phyloP scores from a whole-genome alignment of 2,888 invertebrate species.

The Oxystoma pomonae region DNA sequence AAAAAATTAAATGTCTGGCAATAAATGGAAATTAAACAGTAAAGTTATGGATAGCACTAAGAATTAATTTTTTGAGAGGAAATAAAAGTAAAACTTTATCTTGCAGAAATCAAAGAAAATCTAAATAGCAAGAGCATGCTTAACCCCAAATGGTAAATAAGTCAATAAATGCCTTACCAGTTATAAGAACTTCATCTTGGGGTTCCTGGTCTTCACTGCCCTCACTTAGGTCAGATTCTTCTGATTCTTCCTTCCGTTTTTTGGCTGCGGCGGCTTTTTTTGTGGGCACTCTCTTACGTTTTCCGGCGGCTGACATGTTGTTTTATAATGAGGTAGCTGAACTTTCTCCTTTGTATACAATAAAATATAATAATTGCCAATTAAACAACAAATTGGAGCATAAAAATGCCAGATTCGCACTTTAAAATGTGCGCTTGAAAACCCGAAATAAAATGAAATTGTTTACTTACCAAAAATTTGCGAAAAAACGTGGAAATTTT shows the following conservation, averaged over 20 bases:
- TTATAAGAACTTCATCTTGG: slow-evolving; percentile 54
- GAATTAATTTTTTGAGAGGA: too few relatives aligned
- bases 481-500: slow-evolving; percentile 19
- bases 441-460: neutral
- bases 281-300: slow-evolving; percentile 44
- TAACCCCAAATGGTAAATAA: too few relatives aligned
- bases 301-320: slow-evolving; percentile 34
- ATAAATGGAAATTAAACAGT: too few relatives aligned
- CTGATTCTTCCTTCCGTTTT: slow-evolving; percentile 45
- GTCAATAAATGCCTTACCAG: slow-evolving; percentile 37
- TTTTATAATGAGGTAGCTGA: slow-evolving; percentile 5
- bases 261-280: slow-evolving; percentile 41
- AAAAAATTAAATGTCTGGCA: too few relatives aligned
- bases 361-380: neutral
- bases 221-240: slow-evolving; percentile 48
- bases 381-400: neutral
- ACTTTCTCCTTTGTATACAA: slow-evolving; percentile 17
- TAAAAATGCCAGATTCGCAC: neutral
- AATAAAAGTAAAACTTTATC: neutral
- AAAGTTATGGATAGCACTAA: too few relatives aligned
- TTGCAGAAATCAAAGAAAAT: neutral
- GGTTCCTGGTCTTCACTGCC: slow-evolving; percentile 44
- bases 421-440: neutral
- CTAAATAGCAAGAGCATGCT: too few relatives aligned
- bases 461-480: neutral